Evolutionary conservation across 1,140 invertebrate species (phyloP).

Genomic region (Vollenhovia emeryi): DNA sequence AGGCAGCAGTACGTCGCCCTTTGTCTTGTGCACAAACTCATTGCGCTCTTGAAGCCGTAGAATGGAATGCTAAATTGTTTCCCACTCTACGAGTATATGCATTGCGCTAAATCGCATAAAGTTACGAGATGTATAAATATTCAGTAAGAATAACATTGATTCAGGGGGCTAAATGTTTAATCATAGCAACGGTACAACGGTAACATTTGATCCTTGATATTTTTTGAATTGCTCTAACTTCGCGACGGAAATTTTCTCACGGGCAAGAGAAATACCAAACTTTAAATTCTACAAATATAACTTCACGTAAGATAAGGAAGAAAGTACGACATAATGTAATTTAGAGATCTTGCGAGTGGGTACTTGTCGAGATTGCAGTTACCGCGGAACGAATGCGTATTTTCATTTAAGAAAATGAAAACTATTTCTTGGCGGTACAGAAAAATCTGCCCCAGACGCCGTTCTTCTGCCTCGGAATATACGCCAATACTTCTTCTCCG

Average conservation of each 20-base stretch:
- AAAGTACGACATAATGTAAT: slow-evolving; percentile 11
- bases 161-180: background rate
- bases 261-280: background rate
- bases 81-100: background rate
- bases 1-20: slow-evolving; percentile 1
- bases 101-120: background rate
- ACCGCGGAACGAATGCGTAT: slow-evolving; percentile 26
- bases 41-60: background rate
- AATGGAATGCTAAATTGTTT: slow-evolving; percentile 47
- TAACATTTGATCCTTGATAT: background rate
- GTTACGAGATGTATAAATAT: slow-evolving; percentile 14
- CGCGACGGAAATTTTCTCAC: background rate
- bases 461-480: background rate
- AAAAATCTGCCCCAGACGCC: slow-evolving; percentile 36
- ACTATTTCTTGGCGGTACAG: slow-evolving; percentile 41
- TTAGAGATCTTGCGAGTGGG: slow-evolving; percentile 21
- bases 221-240: background rate
- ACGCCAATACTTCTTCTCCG: background rate
- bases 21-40: slow-evolving; percentile 22
- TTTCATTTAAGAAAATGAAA: slow-evolving; percentile 57
- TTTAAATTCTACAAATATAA: slow-evolving; percentile 29
- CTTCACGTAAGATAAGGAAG: slow-evolving; percentile 15
- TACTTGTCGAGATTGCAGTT: slow-evolving; percentile 49
- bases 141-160: background rate
- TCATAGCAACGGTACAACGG: background rate